Base-by-base conservation (phyloP, 2,888 invertebrate species). In the Drosophila borborema region DNA sequence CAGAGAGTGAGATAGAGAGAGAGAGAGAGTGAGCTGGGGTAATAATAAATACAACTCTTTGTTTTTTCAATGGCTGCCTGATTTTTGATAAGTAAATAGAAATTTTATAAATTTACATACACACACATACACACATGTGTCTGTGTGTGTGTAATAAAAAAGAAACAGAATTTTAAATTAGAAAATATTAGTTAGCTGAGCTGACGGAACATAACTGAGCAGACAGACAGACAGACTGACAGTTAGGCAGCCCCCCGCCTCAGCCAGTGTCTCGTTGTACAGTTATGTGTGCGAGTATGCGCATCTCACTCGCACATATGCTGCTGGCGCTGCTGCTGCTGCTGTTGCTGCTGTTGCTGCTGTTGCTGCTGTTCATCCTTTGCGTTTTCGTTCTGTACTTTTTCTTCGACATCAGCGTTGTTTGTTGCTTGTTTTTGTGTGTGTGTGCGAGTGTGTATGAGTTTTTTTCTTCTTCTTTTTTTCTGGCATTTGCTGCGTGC, bases 91-190 rank as follows among this genome's bases (percentile, higher is more conserved):
- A 86, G 86, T 90, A 86, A 86, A 86, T 86, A 86, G 80, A 86
- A 86, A 86, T 83, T 89, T 81, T 86, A 89, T 84, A 88, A 86
- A 87, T 87, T 87, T 87, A 80, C 86, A 89, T 87, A 80, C 58
- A 62, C 61, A 38, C 23, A 41, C 20, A 20, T 20, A 62, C 61
- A 38, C 16, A n/a, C 14, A 16, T 16, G 38, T 14, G 51, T 16
- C 34, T 18, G 45, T 45, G 40, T 14, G 41, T 64, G 64, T 60
- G 60, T 80, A 89, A 86, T 86, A 88, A 86, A 88, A 85, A 86
- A 89, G 86, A 86, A 89, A 89, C 89, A 89, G 89, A 89, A 89
- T 89, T 86, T 87, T 85, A 89, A 89, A 86, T 89, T 86, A 85
- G 89, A 89, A 89, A 89, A 89, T 86, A 89, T 86, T 89, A 86